phyloP scores from a whole-genome alignment of 2,113 vertebrate species.

The Corythornis cristatus region DNA sequence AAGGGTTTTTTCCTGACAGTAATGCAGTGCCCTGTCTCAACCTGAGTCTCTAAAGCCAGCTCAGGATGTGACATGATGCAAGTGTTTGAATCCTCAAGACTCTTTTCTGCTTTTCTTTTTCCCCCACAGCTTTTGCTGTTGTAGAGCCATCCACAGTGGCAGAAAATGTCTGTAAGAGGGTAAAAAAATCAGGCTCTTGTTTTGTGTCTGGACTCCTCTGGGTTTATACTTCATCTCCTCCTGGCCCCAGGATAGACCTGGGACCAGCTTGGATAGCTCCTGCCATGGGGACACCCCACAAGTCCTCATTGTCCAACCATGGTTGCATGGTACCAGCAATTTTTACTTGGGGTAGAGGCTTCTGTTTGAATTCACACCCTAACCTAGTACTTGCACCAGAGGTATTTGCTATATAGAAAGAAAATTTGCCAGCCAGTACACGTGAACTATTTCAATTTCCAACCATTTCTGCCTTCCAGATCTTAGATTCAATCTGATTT shows the following conservation, averaged over 20 bases:
- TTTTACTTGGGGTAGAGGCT: background rate
- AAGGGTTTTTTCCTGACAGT: background rate
- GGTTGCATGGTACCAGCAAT: rapidly evolving
- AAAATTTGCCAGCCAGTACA: background rate
- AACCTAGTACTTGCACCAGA: background rate
- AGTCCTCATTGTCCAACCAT: background rate
- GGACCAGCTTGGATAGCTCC: background rate
- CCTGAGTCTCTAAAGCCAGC: background rate
- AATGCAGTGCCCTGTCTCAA: background rate
- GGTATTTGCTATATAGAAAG: background rate
- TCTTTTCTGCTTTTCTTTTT: rapidly evolving
- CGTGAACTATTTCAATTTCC: background rate
- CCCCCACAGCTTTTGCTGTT: background rate
- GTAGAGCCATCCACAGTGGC: rapidly evolving
- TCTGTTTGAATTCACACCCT: background rate
- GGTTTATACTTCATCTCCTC: background rate
- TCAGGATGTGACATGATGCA: background rate
- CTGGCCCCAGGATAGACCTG: background rate
- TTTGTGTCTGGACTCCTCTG: background rate
- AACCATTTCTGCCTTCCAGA: background rate
- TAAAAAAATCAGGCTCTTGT: background rate
- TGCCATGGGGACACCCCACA: rapidly evolving
- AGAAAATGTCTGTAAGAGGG: background rate
- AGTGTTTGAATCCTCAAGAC: background rate
- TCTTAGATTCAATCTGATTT: background rate